Base-by-base conservation (phyloP, 64 coral and sea anemone genomes). In the Trachythela sp. region DNA sequence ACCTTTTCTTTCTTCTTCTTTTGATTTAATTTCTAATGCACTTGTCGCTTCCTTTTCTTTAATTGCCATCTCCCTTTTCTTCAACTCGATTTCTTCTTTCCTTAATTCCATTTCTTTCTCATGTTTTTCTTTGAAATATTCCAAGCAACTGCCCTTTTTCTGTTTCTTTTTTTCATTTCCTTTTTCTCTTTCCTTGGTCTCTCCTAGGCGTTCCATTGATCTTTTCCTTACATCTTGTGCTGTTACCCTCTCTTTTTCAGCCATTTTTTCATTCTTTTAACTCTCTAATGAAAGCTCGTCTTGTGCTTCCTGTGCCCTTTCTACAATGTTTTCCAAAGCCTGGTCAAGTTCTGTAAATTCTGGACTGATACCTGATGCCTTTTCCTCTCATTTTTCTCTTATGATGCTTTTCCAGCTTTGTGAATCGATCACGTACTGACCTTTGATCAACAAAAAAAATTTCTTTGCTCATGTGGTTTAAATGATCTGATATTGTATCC, bases 71-170 rank as follows among this genome's bases (percentile, higher is more conserved):
- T 80, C 75, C 31, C 32, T 80, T 36, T 80, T 80, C 75, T 9
- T 80, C 38, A 80, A 80, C 37, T 80, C 75, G 31, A 80, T 31
- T 39, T 77, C 71, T 77, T 77, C 71, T 18, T n/a, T 77, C 71
- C 31, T 77, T 34, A 77, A 77, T 8, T 77, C 71, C 8, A 39
- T 17, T 35, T 80, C 75, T 80, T 80, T 80, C 31, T 80, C 75
- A 80, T 80, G 75, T 37, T 80, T 80, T 36, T 80, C 13, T 80
- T 80, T 80, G 34, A 80, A 80, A 39, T 80, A 80, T 80, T 80
- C 75, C 13, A 80, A 80, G 33, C 68, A 72, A 9, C 8, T 18
- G 8, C 34, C 20, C 2, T 30, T 80, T 13, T 29, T 80, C 8
- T 35, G 34, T 22, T 37, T 80, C 31, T 37, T 80, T 80, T 9